These are phyloP conservation scores for Pipistrellus kuhlii DNA, from an alignment of 2,797 vertebrate genomes.

Conservation along the genomic window DNA sequence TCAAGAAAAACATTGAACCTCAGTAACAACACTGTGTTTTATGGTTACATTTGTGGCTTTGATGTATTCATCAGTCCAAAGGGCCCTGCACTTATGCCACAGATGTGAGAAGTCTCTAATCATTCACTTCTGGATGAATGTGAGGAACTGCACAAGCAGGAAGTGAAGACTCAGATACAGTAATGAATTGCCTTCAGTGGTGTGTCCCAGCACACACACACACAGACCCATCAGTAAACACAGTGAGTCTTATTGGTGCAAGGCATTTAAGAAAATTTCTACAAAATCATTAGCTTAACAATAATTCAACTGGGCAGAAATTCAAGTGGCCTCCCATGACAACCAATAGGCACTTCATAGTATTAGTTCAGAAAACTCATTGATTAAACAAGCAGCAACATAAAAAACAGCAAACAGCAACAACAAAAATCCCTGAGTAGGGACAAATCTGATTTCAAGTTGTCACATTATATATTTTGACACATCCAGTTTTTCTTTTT, in stretches of 20 bases:
- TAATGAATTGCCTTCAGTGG: background rate
- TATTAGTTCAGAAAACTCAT: background rate
- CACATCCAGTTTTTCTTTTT: background rate
- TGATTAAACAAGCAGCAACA: background rate
- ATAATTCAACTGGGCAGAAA: background rate
- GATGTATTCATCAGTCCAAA: background rate
- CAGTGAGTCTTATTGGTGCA: background rate
- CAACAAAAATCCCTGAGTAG: background rate
- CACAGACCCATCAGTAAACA: background rate
- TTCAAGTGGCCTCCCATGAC: background rate
- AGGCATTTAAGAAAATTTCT: background rate
- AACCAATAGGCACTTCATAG: background rate
- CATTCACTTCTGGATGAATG: background rate
- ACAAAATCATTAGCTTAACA: background rate
- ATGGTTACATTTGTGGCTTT: background rate
- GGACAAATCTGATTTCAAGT: background rate
- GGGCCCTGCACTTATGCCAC: background rate
- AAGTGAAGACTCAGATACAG: background rate
- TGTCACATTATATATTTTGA: background rate
- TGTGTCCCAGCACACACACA: background rate
- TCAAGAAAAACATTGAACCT: background rate
- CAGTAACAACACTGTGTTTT: background rate
- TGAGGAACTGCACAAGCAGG: background rate
- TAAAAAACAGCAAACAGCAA: background rate
- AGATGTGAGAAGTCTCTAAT: background rate